Evolutionary conservation across 2,888 invertebrate genomes (phyloP), one percentile per base, ranked within the genome.

Genomic region (Nomada hirtipes): DNA sequence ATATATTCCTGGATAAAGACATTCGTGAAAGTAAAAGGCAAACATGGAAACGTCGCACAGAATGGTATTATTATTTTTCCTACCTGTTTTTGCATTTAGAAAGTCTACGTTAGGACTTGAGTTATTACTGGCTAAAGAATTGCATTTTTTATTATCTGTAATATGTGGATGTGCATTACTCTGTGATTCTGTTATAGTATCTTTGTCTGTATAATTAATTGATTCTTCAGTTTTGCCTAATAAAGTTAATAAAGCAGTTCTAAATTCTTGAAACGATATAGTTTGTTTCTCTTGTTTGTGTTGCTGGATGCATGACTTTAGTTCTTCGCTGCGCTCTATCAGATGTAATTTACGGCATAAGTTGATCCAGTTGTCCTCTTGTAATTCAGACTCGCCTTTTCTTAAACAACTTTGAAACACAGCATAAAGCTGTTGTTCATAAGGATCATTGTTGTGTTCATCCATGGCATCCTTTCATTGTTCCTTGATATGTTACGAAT

Each of bases 341-440:
- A 98, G 95, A 94, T 97, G 97, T 82, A 97, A 95, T 85, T 97
- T 96, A 90, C 96, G 96, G 93, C 97, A 97, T 67, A 98, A 95
- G 82, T 95, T 95, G 71, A 95, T 94, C 86, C 97, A 95, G 61
- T 97, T 96, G 63, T 95, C 94, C 89, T 95, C 95, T 91, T 96
- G 96, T 86, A 97, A 93, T 90, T 96, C 95, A 88, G 96, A 96
- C 91, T 95, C 95, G 90, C 96, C 96, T 91, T 96, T 95, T 86
- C 95, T 95, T 94, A 97, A 96, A 94, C 97, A 97, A 91, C 97
- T 97, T 93, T 97, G 96, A 92, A 97, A 98, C 92, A 97, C 97
- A 89, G 96, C 96, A 90, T 96, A 96, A 90, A 97, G 95, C 94
- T 97, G 97, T 94, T 97, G 96, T 93, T 97, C 97, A 92, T 97